Evolutionary conservation across 35 echinoderm and acorn worm species (phyloP).

Genomic region (Hemicentrotus pulcherrimus): DNA sequence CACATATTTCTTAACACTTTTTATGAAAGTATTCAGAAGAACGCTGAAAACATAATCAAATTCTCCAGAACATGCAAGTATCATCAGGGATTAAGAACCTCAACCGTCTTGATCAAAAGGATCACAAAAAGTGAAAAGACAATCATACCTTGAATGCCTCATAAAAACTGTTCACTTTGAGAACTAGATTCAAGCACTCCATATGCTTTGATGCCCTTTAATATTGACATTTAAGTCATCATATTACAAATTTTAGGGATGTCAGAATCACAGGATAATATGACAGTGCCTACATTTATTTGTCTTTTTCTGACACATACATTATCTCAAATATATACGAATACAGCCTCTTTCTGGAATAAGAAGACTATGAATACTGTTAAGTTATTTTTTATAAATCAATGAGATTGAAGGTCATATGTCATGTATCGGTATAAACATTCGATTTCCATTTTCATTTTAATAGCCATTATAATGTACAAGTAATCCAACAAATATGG

Average conservation of each 20-base stretch:
- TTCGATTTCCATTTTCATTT: neutral
- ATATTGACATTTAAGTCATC: neutral
- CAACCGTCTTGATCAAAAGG: neutral
- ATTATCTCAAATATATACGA: neutral
- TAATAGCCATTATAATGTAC: neutral
- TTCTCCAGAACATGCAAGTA: neutral
- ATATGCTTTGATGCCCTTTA: neutral
- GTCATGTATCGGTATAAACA: neutral
- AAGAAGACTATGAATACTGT: conserved; percentile 5
- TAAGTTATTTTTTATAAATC: neutral
- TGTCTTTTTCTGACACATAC: too few relatives aligned
- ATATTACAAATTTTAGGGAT: neutral
- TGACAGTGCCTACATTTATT: neutral
- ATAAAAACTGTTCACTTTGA: neutral
- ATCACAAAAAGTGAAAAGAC: neutral
- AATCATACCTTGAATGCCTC: neutral
- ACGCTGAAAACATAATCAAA: neutral
- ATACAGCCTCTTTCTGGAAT: neutral
- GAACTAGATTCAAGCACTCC: neutral
- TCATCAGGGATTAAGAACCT: neutral
- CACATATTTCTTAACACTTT: neutral
- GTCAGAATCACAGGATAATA: neutral
- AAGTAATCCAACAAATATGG: neutral
- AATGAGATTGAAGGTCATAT: neutral
- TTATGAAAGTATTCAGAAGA: neutral